Conservation (phyloP, 2,113 vertebrate species). For the Pachycephala philippinensis region DNA sequence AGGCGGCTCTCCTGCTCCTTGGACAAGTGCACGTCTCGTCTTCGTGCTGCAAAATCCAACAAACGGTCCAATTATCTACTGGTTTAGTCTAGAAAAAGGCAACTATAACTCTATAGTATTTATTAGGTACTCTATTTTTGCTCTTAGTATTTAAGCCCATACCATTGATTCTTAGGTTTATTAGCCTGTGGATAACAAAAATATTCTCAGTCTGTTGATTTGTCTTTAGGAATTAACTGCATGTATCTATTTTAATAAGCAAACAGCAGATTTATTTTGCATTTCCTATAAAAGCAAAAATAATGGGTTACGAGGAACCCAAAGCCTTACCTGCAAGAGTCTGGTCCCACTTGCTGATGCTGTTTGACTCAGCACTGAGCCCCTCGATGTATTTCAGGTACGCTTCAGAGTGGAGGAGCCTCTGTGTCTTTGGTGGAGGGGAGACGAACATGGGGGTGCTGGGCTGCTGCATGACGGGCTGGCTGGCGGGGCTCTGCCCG, state of each 20-base stretch:
- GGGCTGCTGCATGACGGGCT: conserved; percentile 88
- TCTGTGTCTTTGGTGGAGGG: conserved; percentile 92
- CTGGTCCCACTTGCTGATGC: conserved; percentile 98
- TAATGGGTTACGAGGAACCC: fast-evolving
- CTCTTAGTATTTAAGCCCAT: neutral
- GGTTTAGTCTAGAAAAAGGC: neutral
- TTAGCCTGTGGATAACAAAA: neutral
- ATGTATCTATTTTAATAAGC: neutral
- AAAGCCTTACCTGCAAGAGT: conserved; percentile 86
- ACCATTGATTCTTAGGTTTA: neutral
- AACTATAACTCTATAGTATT: neutral
- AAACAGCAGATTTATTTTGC: neutral
- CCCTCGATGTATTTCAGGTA: conserved; percentile 97
- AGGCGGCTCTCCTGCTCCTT: conserved; percentile 97
- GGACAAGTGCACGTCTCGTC: conserved; percentile 90
- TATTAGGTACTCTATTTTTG: neutral
- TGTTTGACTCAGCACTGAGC: conserved; percentile 89
- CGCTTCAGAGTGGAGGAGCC: conserved; percentile 95
- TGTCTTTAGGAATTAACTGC: neutral
- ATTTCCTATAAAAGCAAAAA: neutral
- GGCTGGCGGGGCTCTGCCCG: conserved; percentile 80
- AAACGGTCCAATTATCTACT: neutral
- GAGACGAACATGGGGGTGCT: conserved; percentile 95
- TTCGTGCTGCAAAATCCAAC: conserved; percentile 77
- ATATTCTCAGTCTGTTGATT: neutral